A percentile compares a stretch with the other conserved stretches of the same genome.
Evolutionary conservation across 1,140 invertebrate species (phyloP).

Genomic region (Alviniconcha marisindica): DNA sequence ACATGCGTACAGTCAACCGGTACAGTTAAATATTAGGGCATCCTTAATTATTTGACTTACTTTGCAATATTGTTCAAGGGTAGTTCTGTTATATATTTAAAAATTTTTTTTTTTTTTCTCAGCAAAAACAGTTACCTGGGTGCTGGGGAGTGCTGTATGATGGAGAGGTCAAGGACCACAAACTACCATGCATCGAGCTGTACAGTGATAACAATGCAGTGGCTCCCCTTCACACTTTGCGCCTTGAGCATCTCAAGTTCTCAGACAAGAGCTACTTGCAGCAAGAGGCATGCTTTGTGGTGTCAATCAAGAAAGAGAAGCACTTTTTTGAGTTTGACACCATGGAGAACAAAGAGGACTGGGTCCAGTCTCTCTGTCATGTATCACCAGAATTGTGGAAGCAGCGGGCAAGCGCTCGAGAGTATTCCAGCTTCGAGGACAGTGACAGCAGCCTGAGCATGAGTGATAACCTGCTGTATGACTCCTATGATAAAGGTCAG

Average conservation of each 20-base stretch:
- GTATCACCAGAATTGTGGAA: neutral
- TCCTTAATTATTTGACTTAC: too few relatives aligned
- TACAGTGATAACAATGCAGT: neutral
- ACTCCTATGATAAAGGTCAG: slow-evolving; percentile 18
- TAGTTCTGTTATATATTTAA: too few relatives aligned
- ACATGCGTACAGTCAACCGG: too few relatives aligned
- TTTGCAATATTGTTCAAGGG: too few relatives aligned
- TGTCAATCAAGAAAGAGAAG: slow-evolving; percentile 40
- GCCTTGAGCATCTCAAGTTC: slow-evolving; percentile 22
- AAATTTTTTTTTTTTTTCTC: too few relatives aligned
- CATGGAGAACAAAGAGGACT: slow-evolving; percentile 10
- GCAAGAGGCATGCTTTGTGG: slow-evolving; percentile 9
- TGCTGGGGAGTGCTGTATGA: slow-evolving; percentile 24
- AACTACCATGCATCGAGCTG: slow-evolving; percentile 9
- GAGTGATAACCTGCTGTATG: slow-evolving; percentile 29
- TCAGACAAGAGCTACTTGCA: slow-evolving; percentile 19
- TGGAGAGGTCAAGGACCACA: neutral
- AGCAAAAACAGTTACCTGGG: slow-evolving; percentile 25
- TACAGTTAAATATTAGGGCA: too few relatives aligned
- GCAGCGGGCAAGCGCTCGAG: neutral
- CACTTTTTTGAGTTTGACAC: slow-evolving; percentile 13
- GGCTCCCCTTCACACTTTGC: neutral
- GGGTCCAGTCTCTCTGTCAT: slow-evolving; percentile 30
- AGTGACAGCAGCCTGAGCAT: neutral
- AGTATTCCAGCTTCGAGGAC: neutral